phyloP scores from a whole-genome alignment of 2,888 invertebrate species.

The Operophtera brumata region DNA sequence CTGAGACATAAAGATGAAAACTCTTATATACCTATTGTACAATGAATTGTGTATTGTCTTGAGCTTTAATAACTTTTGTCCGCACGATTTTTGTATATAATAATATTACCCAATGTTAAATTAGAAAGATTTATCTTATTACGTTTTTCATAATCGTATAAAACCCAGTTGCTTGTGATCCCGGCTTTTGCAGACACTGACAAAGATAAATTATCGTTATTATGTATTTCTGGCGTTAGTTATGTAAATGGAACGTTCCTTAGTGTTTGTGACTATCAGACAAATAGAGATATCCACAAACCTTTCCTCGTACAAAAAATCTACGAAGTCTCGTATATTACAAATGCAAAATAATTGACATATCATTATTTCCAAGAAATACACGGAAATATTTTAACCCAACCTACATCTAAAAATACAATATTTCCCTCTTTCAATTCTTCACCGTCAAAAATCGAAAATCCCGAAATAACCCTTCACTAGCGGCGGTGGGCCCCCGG shows the following conservation, averaged over 20 bases:
- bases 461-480: constrained; percentile 46
- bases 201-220: constrained; percentile 1
- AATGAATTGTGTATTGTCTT: no score
- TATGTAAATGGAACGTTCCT: not conserved
- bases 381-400: no score
- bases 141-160: not conserved
- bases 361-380: no score
- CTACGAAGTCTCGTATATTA: no score
- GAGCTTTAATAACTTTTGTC: no score
- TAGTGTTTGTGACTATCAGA: not conserved
- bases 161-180: not conserved
- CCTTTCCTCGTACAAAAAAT: not conserved
- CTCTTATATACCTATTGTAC: no score
- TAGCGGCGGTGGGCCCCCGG: constrained; percentile 29
- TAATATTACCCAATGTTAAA: no score
- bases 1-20: no score
- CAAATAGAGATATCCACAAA: not conserved
- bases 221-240: constrained; percentile 1
- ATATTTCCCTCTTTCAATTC: constrained; percentile 20
- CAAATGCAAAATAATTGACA: no score
- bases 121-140: no score
- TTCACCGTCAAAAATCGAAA: constrained; percentile 38
- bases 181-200: not conserved
- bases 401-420: constrained; percentile 10
- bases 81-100: no score